Base-by-base conservation (phyloP, 2,888 invertebrate genomes). In the Eupithecia abbreviata region DNA sequence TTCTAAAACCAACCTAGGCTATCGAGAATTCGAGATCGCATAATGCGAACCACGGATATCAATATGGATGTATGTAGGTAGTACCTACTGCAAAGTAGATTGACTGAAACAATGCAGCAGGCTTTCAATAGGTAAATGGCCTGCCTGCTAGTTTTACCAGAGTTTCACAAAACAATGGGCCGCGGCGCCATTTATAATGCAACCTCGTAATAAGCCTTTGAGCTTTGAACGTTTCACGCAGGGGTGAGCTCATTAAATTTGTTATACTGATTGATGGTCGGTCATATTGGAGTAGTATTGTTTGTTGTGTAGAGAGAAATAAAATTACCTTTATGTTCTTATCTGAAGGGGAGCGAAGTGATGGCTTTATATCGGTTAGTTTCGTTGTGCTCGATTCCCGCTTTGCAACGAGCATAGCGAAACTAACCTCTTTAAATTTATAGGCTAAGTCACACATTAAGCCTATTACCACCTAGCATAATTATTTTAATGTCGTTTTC, bases 201-300 rank as follows among this genome's bases (percentile, higher is more conserved):
- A 69, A 30, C 69, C 12, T 49, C 45, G 69, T 30, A 69, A 47
- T 45, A 47, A 69, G 69, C 69, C 43, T 47, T 69, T 69, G 47
- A 69, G 45, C 47, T 45, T 69, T 45, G 66, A 42, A 66, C 41
- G 15, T 66, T 42, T 15, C 66, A 66, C 15, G 41, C 66, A 15
- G 30, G 30, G 72, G 81, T 80, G 75, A 18, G 69, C 69, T 49
- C 18, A 69, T 69, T 47, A 69, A 69, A 69, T 68, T 45, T 4
- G 9, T 43, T 68, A 45, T 45, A 68, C 66, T 42, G 42, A n/a
- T n/a, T 68, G 4, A 47, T 69, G 47, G 47, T 5, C 2, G 47
- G 47, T 5, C 2, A 30, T 69, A 47, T 69, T 18, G 30, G 68
- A n/a, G 12, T 30, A 18, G 47, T 47, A 18, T 58, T 58, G n/a